phyloP scores from a whole-genome alignment of 2,888 invertebrate genomes.

The Seladonia tumulorum region DNA sequence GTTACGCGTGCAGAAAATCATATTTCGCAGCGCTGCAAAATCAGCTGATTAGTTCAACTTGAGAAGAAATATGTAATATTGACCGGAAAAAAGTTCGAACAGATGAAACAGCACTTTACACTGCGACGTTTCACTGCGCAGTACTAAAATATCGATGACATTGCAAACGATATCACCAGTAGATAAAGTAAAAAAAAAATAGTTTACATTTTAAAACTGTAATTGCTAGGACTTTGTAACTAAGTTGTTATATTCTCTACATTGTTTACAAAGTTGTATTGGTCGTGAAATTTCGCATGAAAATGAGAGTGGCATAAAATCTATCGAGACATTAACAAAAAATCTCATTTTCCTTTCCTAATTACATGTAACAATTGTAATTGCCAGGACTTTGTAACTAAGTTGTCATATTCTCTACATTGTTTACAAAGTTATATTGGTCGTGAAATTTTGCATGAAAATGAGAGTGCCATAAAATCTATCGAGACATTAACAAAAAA shows the following conservation, averaged over 20 bases:
- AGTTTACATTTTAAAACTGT: not conserved
- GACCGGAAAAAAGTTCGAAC: not conserved
- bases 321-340: no score
- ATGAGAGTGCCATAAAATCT: no score
- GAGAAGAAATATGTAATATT: not conserved
- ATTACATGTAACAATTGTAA: no score
- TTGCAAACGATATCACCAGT: not conserved
- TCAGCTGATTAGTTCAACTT: constrained; percentile 23
- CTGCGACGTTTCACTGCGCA: constrained; percentile 2
- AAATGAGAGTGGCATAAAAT: no score
- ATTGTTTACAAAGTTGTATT: not conserved
- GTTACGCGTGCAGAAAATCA: not conserved
- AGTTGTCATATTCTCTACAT: no score
- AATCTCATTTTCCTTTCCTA: not conserved
- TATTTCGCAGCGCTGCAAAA: not conserved
- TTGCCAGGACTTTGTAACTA: no score
- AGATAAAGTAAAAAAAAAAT: not conserved
- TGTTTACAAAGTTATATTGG: not conserved
- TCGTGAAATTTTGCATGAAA: not conserved
- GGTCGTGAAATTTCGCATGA: not conserved
- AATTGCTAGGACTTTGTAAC: not conserved
- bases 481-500: no score
- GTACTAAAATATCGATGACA: not conserved
- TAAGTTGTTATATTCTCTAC: not conserved
- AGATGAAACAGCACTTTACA: not conserved